Conservation (phyloP, 2,888 invertebrate genomes). For the Euclidia mi region DNA sequence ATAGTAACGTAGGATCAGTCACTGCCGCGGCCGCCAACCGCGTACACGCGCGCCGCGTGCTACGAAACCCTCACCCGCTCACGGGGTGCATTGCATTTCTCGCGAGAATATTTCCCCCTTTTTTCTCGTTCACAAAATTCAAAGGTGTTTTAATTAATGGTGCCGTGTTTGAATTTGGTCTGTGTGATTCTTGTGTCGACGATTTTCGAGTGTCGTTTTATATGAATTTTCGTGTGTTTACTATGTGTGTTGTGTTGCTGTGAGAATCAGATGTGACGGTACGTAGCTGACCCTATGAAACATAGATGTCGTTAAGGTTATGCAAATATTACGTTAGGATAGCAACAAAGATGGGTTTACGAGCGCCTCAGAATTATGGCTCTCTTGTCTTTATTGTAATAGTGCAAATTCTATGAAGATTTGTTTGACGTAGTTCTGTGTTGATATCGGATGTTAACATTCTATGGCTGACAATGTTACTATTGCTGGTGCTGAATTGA, state of each 20-base stretch:
- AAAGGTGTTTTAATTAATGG: conserved; percentile 79
- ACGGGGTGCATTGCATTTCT: conserved; percentile 37
- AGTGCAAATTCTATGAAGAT: no score
- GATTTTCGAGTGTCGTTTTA: conserved; percentile 53
- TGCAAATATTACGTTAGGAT: conserved; percentile 33
- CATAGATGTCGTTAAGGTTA: conserved; percentile 31
- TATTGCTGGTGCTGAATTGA: background rate
- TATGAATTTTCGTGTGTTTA: conserved; percentile 9
- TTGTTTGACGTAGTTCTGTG: background rate
- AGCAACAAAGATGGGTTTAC: conserved; percentile 24
- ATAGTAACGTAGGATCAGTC: conserved; percentile 83
- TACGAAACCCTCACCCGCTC: conserved; percentile 56
- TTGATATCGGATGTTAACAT: background rate
- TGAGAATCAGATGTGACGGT: conserved; percentile 53
- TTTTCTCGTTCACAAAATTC: conserved; percentile 47
- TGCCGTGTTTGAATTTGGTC: conserved; percentile 66
- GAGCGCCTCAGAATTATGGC: background rate
- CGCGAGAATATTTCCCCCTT: conserved; percentile 52
- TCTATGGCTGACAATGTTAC: conserved; percentile 12
- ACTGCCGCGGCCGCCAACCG: conserved; percentile 73
- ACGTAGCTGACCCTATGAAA: conserved; percentile 35
- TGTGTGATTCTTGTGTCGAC: conserved; percentile 60
- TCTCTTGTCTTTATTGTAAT: background rate
- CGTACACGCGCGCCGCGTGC: conserved; percentile 76
- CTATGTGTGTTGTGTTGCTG: conserved; percentile 51